Base-by-base conservation (phyloP, 2,797 vertebrate species). In the Prunella strophiata region DNA sequence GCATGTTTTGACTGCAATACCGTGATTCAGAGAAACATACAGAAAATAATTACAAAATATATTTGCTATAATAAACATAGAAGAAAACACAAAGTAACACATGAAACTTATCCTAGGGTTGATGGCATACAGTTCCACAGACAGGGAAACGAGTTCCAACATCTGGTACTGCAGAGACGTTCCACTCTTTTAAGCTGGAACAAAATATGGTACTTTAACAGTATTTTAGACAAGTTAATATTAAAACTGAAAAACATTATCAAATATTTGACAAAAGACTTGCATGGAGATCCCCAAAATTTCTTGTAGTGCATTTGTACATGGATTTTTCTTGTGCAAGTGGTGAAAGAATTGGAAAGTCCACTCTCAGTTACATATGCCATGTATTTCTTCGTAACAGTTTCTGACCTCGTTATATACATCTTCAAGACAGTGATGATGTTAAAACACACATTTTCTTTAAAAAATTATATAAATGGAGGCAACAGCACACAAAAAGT, bases 1-100 rank as follows among this genome's bases (percentile, higher is more conserved):
- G 13, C 6, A 30, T 18, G 10, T 58, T 62, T 88, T 62, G 23
- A 63, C 61, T 63, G 54, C 48, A n/a, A 88, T 65, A 50, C 5
- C 16, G 45, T 65, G 29, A 70, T 82, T 67, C 62, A 71, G 29
- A 80, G 71, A 86, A 92, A 65, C 7, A 66, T 55, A 77, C 22
- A 79, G 50, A 94, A 89, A 80, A 78, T 47, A 63, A 76, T 75
- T 71, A 8, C n/a, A 79, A 91, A 81, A 45, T 38, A 43, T 45
- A 38, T 26, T 82, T 43, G n/a, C 17, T 68, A 5, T 36, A 70
- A 71, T 42, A 59, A 55, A 1, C 8, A 40, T 45, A 79, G 81
- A 48, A 10, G 20, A 70, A 86, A 75, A 65, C 5, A 23, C 13
- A n/a, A 36, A 22, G 0, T 57, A 11, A 66, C 19, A 17, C 26